Evolutionary conservation across 2,797 vertebrate genomes (phyloP).

Genomic region (Esox lucius): DNA sequence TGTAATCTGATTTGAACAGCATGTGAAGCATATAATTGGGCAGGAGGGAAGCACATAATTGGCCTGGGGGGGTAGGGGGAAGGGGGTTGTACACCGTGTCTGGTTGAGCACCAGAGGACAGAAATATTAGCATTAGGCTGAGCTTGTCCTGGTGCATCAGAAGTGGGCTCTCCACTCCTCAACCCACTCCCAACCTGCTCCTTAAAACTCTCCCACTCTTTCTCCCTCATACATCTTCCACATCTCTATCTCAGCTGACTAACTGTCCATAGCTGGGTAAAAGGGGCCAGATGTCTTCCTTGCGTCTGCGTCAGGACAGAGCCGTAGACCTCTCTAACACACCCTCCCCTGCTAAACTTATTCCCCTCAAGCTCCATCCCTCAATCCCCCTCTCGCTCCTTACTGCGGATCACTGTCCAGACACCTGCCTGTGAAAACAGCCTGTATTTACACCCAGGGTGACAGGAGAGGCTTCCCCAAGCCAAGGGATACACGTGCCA

Average conservation of each 20-base stretch:
- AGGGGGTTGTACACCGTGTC: background rate
- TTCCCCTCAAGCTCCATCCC: background rate
- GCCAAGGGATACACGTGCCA: conserved; percentile 32
- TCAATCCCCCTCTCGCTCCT: background rate
- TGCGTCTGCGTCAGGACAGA: conserved; percentile 46
- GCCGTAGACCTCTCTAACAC: conserved; percentile 42
- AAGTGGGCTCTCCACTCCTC: conserved; percentile 19
- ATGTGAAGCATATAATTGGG: conserved; percentile 1
- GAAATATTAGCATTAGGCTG: conserved; percentile 32
- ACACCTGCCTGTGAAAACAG: conserved; percentile 27
- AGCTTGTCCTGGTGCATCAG: conserved; percentile 43
- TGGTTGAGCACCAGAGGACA: conserved; percentile 8
- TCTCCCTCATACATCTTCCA: conserved; percentile 34
- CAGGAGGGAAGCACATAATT: too few species aligned
- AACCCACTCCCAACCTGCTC: conserved; percentile 32
- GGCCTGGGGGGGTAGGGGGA: background rate
- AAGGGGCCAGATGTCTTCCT: conserved; percentile 47
- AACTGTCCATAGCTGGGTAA: conserved; percentile 39
- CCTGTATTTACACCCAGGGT: conserved; percentile 27
- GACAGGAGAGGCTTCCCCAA: conserved; percentile 17
- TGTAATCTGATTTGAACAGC: background rate
- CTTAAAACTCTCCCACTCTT: conserved; percentile 1
- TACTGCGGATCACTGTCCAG: conserved; percentile 12
- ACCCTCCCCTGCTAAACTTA: background rate
- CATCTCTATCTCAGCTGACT: background rate